These are phyloP conservation scores for Mus pahari DNA, from an alignment of 2,113 vertebrate species.

Conservation along the genomic window DNA sequence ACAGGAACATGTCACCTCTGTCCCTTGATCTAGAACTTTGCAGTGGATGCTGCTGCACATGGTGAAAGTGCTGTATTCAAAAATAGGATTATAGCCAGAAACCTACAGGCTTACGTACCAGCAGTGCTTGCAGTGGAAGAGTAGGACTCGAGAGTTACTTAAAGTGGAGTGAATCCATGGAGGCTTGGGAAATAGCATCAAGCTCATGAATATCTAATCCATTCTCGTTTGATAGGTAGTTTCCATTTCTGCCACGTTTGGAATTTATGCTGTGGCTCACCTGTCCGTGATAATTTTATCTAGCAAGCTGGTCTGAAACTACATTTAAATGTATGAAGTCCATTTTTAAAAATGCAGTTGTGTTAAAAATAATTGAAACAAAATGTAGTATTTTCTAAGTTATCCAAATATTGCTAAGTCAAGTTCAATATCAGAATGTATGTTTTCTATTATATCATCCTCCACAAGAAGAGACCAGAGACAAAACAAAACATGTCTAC, in stretches of 20 bases:
- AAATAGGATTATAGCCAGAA: slow-evolving; percentile 19
- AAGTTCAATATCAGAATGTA: slow-evolving; percentile 27
- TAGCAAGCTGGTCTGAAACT: slow-evolving; percentile 39
- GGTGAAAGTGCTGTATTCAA: not conserved
- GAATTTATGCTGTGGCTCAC: slow-evolving; percentile 26
- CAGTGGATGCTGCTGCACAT: not conserved
- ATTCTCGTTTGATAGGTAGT: not conserved
- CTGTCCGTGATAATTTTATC: slow-evolving; percentile 30
- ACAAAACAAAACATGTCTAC: not conserved
- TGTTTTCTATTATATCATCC: not conserved
- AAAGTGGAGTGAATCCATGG: not conserved
- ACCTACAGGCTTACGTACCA: not conserved
- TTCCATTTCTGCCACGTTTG: slow-evolving; percentile 56
- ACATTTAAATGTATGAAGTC: slow-evolving; percentile 61
- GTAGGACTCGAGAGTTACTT: not conserved
- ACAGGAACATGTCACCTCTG: slow-evolving; percentile 15
- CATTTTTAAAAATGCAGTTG: slow-evolving; percentile 17
- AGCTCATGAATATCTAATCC: slow-evolving; percentile 7
- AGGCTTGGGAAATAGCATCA: not conserved
- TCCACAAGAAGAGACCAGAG: not conserved
- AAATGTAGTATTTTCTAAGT: slow-evolving; percentile 5
- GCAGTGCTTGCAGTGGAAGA: not conserved
- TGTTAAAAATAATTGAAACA: slow-evolving; percentile 52
- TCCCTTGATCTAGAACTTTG: slow-evolving; percentile 9
- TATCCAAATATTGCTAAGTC: not conserved